phyloP scores from a whole-genome alignment of 2,113 vertebrate genomes.

The Psittacula cyanocephala region DNA sequence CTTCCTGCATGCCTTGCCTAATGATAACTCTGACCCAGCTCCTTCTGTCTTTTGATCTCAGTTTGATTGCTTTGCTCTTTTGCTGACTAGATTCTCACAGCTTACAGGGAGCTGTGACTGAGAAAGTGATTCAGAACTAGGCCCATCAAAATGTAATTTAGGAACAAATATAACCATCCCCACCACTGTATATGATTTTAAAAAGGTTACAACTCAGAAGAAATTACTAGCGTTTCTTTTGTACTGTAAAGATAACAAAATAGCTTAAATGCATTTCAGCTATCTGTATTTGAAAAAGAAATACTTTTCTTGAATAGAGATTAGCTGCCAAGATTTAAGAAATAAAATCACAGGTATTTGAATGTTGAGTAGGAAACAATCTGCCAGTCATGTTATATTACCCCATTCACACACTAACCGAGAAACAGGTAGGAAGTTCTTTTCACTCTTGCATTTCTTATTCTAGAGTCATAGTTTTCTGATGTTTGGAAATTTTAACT shows the following conservation, averaged over 20 bases:
- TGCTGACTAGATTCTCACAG: not conserved
- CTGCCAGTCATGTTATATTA: not conserved
- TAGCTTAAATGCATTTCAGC: not conserved
- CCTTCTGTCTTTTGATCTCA: not conserved
- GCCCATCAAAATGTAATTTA: not conserved
- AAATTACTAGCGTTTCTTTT: not conserved
- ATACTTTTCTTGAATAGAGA: not conserved
- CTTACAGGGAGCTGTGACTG: not conserved
- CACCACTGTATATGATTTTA: not conserved
- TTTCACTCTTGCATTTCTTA: not conserved
- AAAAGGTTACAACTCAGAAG: not conserved
- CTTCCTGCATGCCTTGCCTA: not conserved
- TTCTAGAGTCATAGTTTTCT: not conserved
- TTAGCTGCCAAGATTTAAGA: not conserved
- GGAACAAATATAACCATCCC: not conserved
- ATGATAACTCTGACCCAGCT: not conserved
- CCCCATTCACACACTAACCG: not conserved
- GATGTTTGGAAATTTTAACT: not conserved
- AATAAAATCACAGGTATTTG: not conserved
- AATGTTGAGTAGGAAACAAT: not conserved
- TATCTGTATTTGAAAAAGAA: not conserved
- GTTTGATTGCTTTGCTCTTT: constrained; percentile 12
- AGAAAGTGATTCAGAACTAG: not conserved
- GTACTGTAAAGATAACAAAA: not conserved
- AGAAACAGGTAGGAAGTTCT: not conserved